phyloP scores from a whole-genome alignment of 2,888 invertebrate species.

The Macrosoma leucophasiata region DNA sequence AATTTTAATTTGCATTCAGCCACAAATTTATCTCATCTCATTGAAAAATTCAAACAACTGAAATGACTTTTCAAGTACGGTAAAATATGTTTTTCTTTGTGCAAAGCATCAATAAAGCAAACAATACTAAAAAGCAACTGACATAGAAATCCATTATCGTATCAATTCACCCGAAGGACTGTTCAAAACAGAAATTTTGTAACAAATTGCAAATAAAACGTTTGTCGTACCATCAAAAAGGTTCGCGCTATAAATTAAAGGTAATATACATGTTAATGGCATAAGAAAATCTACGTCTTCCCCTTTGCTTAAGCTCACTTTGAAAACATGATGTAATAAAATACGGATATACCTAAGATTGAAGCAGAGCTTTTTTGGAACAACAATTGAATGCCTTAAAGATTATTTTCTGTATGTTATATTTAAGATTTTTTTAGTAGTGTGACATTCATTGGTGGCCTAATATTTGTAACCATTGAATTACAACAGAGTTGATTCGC shows the following conservation, averaged over 20 bases:
- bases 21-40: too few relatives aligned
- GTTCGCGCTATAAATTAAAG: conserved; percentile 56
- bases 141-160: conserved; percentile 19
- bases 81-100: too few relatives aligned
- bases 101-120: neutral
- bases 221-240: conserved; percentile 50
- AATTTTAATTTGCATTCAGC: too few relatives aligned
- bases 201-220: conserved; percentile 48
- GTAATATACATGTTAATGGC: conserved; percentile 68
- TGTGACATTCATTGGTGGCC: too few relatives aligned
- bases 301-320: conserved; percentile 43
- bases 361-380: conserved; percentile 1
- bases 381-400: too few relatives aligned
- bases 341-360: too few relatives aligned
- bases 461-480: too few relatives aligned
- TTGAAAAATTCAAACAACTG: too few relatives aligned
- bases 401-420: too few relatives aligned
- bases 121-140: conserved; percentile 5
- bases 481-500: too few relatives aligned
- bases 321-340: conserved; percentile 16
- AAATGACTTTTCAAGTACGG: too few relatives aligned
- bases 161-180: conserved; percentile 20
- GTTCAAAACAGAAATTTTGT: conserved; percentile 27
- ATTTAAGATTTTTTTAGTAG: too few relatives aligned
- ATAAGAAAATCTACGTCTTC: conserved; percentile 59